A percentile compares a stretch with the other conserved stretches of the same genome.
These are phyloP conservation scores for Zeus faber DNA, from an alignment of 2,113 vertebrate species.

Conservation along the genomic window DNA sequence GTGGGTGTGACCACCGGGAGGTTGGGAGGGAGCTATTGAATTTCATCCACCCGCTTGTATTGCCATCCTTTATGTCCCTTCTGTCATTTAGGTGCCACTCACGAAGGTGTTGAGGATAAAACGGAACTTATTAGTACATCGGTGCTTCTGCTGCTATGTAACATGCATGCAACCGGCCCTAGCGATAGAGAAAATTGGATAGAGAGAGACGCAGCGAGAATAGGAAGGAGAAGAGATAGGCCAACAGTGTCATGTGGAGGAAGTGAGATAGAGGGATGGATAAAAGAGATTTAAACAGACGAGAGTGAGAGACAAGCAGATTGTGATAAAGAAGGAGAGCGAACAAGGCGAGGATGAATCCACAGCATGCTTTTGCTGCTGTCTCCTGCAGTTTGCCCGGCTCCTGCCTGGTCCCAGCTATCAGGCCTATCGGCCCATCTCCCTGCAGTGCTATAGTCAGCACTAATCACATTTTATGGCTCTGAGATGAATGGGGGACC, in stretches of 20 bases:
- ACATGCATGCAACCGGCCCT: no score
- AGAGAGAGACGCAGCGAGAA: constrained; percentile 4
- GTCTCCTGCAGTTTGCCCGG: constrained; percentile 72
- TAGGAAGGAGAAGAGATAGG: not conserved
- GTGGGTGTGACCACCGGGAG: constrained; percentile 24
- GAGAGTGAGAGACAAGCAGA: constrained; percentile 33
- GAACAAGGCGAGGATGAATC: constrained; percentile 40
- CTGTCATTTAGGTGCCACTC: constrained; percentile 32
- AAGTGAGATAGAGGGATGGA: constrained; percentile 17
- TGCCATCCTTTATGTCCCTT: constrained; percentile 44
- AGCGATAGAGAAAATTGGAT: constrained; percentile 23
- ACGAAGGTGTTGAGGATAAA: constrained; percentile 18
- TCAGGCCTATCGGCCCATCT: constrained; percentile 82
- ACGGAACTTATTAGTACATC: constrained; percentile 26
- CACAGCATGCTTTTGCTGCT: constrained; percentile 59
- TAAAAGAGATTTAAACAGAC: constrained; percentile 17
- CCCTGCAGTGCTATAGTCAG: constrained; percentile 84
- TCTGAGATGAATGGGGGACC: constrained; percentile 88
- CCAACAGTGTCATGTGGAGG: not conserved
- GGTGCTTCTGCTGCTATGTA: constrained; percentile 16
- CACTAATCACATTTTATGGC: constrained; percentile 91
- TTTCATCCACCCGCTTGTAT: constrained; percentile 42
- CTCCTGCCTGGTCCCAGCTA: constrained; percentile 57
- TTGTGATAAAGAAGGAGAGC: constrained; percentile 4
- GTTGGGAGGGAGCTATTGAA: constrained; percentile 24